A percentile compares a stretch with the other conserved stretches of the same genome.
phyloP scores from a whole-genome alignment of 1,140 invertebrate genomes.

The Sitobion miscanthi region DNA sequence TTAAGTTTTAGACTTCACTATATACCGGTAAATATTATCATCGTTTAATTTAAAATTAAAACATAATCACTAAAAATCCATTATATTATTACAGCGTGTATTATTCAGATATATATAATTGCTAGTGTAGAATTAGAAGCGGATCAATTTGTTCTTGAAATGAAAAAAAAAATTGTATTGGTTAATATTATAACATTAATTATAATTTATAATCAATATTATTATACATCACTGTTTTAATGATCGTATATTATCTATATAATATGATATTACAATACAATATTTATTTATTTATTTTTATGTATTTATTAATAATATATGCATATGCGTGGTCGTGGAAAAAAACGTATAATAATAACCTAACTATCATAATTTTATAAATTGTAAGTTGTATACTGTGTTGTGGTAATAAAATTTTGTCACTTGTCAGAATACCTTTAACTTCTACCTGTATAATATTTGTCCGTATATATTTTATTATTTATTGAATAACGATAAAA shows the following conservation, averaged over 20 bases:
- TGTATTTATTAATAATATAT: too few species aligned
- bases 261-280: background rate
- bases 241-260: background rate
- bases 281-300: background rate
- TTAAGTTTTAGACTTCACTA: background rate
- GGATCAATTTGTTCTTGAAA: background rate
- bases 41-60: background rate
- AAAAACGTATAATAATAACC: background rate
- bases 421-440: background rate
- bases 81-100: background rate
- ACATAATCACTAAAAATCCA: background rate
- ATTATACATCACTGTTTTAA: background rate
- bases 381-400: background rate
- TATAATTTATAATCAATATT: background rate
- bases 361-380: background rate
- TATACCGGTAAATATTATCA: background rate
- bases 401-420: background rate
- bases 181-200: background rate
- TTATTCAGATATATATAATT: background rate
- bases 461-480: background rate
- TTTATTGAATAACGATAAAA: background rate
- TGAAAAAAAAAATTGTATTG: background rate
- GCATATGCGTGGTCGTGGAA: background rate
- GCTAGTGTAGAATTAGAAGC: background rate
- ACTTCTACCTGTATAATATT: background rate